phyloP scores from a whole-genome alignment of 35 echinoderm and acorn worm species.

The Anneissia japonica region DNA sequence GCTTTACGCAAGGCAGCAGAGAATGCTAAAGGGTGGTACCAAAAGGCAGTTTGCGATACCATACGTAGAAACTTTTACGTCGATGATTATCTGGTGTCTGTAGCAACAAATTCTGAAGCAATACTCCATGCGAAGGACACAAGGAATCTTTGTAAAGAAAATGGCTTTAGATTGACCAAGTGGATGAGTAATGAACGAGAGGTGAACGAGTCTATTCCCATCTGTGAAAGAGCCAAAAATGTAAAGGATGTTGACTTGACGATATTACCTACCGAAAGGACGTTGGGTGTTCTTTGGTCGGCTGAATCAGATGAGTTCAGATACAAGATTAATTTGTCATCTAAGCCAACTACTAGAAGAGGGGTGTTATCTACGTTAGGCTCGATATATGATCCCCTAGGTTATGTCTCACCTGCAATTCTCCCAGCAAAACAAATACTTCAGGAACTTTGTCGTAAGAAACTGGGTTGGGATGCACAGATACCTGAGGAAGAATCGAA shows the following conservation, averaged over 20 bases:
- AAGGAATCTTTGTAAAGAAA: background rate
- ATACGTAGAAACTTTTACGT: slow-evolving; percentile 43
- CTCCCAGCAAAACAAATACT: slow-evolving; percentile 51
- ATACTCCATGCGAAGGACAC: background rate
- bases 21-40: background rate
- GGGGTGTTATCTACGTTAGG: slow-evolving; percentile 24
- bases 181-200: slow-evolving; percentile 49
- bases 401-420: slow-evolving; percentile 33
- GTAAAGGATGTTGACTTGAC: slow-evolving; percentile 40
- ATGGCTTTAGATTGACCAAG: slow-evolving; percentile 26
- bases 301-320: slow-evolving; percentile 21
- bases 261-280: slow-evolving; percentile 36
- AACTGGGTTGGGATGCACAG: slow-evolving; percentile 43
- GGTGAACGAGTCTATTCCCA: slow-evolving; percentile 38
- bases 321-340: background rate
- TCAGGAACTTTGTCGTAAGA: slow-evolving; percentile 12
- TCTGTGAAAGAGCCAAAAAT: slow-evolving; percentile 30
- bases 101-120: slow-evolving; percentile 13
- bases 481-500: slow-evolving; percentile 10
- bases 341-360: slow-evolving; percentile 28
- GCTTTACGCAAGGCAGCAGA: slow-evolving; percentile 21
- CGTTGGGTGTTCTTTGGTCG: slow-evolving; percentile 55
- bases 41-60: slow-evolving; percentile 17
- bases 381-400: slow-evolving; percentile 53
- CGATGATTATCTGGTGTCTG: slow-evolving; percentile 36